A percentile compares a stretch with the other conserved stretches of the same genome.
Evolutionary conservation across 2,113 vertebrate species (phyloP).

Genomic region (Tinamus guttatus): DNA sequence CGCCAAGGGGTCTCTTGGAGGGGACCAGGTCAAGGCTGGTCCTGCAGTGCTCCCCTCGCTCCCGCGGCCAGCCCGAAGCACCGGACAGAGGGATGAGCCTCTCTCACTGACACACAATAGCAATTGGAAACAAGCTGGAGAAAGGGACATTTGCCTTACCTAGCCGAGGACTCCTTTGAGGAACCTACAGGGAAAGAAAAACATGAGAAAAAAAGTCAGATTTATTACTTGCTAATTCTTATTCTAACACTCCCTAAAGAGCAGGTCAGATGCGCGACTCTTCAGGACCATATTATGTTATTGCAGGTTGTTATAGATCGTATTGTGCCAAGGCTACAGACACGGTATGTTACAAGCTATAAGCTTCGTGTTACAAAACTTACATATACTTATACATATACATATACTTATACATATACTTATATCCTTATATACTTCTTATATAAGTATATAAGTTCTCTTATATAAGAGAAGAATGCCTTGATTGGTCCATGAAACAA

Average conservation of each 20-base stretch:
- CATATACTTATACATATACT: no score
- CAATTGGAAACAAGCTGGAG: not conserved
- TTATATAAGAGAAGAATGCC: not conserved
- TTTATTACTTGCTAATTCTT: not conserved
- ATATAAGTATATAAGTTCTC: no score
- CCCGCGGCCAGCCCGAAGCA: not conserved
- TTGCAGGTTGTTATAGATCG: not conserved
- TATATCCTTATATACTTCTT: no score
- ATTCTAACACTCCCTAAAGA: not conserved
- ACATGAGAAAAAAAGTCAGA: not conserved
- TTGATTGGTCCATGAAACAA: not conserved
- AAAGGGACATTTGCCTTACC: constrained; percentile 66
- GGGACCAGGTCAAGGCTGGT: not conserved
- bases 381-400: no score
- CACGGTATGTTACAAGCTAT: not conserved
- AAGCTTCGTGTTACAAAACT: not conserved
- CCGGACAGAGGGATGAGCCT: not conserved
- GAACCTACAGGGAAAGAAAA: constrained; percentile 63
- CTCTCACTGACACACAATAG: rapidly evolving
- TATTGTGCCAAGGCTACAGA: not conserved
- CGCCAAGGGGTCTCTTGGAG: not conserved
- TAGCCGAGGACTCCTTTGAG: constrained; percentile 76
- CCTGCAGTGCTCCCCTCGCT: not conserved
- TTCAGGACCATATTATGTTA: not conserved
- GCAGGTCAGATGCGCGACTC: not conserved